Conservation (phyloP, 2,888 invertebrate species). For the Pterobdella sp. region DNA sequence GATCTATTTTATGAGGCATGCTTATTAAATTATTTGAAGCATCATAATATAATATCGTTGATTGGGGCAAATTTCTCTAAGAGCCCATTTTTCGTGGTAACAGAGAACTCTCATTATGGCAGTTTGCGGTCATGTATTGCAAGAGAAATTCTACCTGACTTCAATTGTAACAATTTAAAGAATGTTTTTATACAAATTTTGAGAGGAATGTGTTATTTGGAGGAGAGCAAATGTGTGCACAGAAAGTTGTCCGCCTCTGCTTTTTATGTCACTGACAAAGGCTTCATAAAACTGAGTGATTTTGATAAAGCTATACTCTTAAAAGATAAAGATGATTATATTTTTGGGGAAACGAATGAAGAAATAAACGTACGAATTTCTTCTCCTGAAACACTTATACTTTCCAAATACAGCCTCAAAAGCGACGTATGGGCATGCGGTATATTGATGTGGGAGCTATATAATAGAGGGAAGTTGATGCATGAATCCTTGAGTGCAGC, state of each 20-base stretch:
- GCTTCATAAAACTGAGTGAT: conserved; percentile 36
- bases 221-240: conserved; percentile 35
- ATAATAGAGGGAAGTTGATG: conserved; percentile 35
- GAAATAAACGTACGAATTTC: conserved; percentile 38
- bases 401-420: conserved; percentile 37
- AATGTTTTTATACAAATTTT: conserved; percentile 37
- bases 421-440: conserved; percentile 39
- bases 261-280: conserved; percentile 36
- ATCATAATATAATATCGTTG: conserved; percentile 36
- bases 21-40: conserved; percentile 34
- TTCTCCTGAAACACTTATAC: conserved; percentile 37
- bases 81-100: conserved; percentile 36
- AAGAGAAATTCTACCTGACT: conserved; percentile 29
- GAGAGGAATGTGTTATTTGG: conserved; percentile 35
- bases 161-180: conserved; percentile 35
- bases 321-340: conserved; percentile 33
- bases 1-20: conserved; percentile 37
- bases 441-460: conserved; percentile 38
- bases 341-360: conserved; percentile 35
- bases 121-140: conserved; percentile 36
- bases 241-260: conserved; percentile 37
- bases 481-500: conserved; percentile 21
- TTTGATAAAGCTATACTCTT: conserved; percentile 37
- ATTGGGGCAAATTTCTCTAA: conserved; percentile 36
- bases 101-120: conserved; percentile 35